These are phyloP conservation scores for Mormyrus proboscirostris DNA, from an alignment of 2,797 vertebrate genomes.

Conservation along the genomic window DNA sequence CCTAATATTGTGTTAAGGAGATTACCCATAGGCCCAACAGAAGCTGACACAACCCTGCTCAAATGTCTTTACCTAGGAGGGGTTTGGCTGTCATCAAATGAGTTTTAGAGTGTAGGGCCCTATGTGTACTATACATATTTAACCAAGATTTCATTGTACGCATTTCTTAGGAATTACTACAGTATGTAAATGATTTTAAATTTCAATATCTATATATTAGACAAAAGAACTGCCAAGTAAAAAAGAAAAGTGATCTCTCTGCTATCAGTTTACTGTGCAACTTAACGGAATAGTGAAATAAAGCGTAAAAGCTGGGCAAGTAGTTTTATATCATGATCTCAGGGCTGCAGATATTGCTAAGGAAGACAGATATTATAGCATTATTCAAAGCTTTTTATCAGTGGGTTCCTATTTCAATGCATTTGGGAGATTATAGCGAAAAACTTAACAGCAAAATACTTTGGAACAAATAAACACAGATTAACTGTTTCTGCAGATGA, in stretches of 20 bases:
- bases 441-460: neutral
- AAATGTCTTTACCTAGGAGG: neutral
- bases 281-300: neutral
- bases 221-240: neutral
- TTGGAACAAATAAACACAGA: neutral
- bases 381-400: neutral
- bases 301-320: neutral
- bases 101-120: neutral
- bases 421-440: neutral
- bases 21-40: neutral
- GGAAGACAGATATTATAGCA: neutral
- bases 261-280: neutral
- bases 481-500: neutral
- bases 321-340: neutral
- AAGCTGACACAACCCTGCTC: neutral
- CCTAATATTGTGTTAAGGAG: constrained; percentile 8
- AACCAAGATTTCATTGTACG: neutral
- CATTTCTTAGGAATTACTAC: neutral
- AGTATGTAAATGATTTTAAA: neutral
- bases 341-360: neutral
- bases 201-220: neutral
- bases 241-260: neutral
- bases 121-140: neutral
- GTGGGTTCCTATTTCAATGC: neutral
- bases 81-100: neutral